A percentile compares a stretch with the other conserved stretches of the same genome.
These are phyloP conservation scores for Enteromius viviparus DNA, from an alignment of 2,797 vertebrate species.

Conservation along the genomic window DNA sequence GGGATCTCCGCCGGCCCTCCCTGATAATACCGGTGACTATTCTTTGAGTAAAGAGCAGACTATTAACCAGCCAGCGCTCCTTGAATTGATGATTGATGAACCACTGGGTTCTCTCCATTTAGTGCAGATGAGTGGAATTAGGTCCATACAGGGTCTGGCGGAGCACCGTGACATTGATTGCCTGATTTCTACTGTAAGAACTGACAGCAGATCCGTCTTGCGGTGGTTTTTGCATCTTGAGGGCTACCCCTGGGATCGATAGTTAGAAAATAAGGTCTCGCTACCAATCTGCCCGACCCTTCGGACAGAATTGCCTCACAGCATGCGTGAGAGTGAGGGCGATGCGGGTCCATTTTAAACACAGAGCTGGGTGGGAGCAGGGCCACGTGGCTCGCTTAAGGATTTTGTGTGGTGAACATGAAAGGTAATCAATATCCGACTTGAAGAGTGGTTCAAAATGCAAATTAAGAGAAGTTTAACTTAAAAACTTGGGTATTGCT, in stretches of 20 bases:
- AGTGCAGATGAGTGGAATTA: conserved; percentile 70
- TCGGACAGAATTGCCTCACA: conserved; percentile 65
- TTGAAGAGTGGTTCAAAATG: conserved; percentile 53
- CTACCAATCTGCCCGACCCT: conserved; percentile 65
- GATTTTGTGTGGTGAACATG: conserved; percentile 32
- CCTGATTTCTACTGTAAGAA: conserved; percentile 74
- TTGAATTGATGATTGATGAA: conserved; percentile 77
- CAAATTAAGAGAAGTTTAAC: conserved; percentile 46
- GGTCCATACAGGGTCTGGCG: conserved; percentile 60
- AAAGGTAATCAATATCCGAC: conserved; percentile 51
- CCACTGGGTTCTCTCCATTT: conserved; percentile 68
- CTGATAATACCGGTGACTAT: conserved; percentile 61
- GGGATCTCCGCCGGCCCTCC: conserved; percentile 50
- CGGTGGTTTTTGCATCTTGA: conserved; percentile 72
- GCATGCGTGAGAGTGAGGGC: conserved; percentile 43
- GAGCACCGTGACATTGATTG: conserved; percentile 70
- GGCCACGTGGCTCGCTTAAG: conserved; percentile 34
- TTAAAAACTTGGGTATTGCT: conserved; percentile 2
- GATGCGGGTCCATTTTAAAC: conserved; percentile 50
- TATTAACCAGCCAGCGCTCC: conserved; percentile 71
- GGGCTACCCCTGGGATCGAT: conserved; percentile 67
- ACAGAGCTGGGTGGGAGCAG: conserved; percentile 43
- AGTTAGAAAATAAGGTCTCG: conserved; percentile 74
- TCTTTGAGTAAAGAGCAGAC: conserved; percentile 66
- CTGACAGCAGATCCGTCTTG: conserved; percentile 75